Evolutionary conservation across 2,888 invertebrate species (phyloP).

Genomic region (Drosophila tanythrix): DNA sequence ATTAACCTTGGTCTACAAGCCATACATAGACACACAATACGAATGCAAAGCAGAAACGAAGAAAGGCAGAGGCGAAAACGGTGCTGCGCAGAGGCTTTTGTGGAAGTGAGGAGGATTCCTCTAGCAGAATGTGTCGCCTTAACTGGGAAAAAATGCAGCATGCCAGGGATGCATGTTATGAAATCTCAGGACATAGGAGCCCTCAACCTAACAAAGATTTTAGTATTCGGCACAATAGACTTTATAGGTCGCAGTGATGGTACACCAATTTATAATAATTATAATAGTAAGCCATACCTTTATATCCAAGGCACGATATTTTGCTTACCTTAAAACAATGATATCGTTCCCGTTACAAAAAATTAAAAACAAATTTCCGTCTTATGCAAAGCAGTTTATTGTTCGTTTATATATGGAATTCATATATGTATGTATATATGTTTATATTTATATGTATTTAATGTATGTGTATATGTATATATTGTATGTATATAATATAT

Average conservation of each 20-base stretch:
- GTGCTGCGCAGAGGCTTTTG: no score
- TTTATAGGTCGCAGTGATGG: no score
- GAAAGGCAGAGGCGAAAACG: no score
- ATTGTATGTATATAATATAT: constrained; percentile 61
- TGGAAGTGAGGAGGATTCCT: no score
- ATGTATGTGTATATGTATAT: constrained; percentile 34
- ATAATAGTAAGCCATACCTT: background rate
- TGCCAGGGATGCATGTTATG: no score
- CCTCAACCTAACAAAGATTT: no score
- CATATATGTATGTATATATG: constrained; percentile 38
- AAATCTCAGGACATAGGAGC: no score
- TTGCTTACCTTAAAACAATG: background rate
- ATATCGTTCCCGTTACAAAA: constrained; percentile 18
- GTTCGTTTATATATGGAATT: constrained; percentile 70
- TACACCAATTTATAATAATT: no score
- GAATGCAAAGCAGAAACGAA: no score
- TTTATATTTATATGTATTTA: constrained; percentile 36
- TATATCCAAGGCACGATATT: background rate
- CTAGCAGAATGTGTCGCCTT: no score
- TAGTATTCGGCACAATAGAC: no score
- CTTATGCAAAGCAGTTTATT: constrained; percentile 74
- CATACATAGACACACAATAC: background rate
- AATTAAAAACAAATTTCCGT: constrained; percentile 7
- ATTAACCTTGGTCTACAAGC: background rate
- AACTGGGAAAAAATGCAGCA: no score